Percentiles rank a stretch among this genome's conserved stretches.
phyloP scores from a whole-genome alignment of 2,888 invertebrate species.

The Anarsia innoxiella region DNA sequence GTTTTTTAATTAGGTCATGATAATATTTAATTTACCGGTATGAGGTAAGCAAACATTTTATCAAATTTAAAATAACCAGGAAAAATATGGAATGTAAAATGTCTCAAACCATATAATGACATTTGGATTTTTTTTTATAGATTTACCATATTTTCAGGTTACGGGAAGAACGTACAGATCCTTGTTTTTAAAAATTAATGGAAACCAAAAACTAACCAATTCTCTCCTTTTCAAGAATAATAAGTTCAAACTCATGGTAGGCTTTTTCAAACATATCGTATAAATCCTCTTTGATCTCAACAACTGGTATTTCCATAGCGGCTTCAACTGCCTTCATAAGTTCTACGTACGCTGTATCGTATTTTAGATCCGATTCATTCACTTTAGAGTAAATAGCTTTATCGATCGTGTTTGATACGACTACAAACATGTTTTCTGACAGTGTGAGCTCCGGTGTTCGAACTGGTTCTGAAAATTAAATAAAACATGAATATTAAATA shows the following conservation, averaged over 20 bases:
- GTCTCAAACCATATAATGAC: no score
- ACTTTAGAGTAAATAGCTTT: slow-evolving; percentile 48
- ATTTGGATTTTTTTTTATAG: no score
- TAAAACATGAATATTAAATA: background rate
- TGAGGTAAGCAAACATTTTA: no score
- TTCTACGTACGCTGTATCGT: slow-evolving; percentile 59
- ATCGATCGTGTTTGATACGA: slow-evolving; percentile 49
- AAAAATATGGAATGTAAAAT: no score
- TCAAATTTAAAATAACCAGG: no score
- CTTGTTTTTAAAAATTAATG: no score
- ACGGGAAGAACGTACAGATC: no score
- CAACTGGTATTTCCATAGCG: slow-evolving; percentile 62
- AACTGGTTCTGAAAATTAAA: slow-evolving; percentile 44
- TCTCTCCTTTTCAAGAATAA: slow-evolving; percentile 47
- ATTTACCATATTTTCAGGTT: no score
- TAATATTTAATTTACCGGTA: no score
- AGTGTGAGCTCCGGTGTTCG: slow-evolving; percentile 48
- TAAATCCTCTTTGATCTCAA: slow-evolving; percentile 47
- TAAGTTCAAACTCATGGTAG: slow-evolving; percentile 43
- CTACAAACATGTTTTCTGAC: slow-evolving; percentile 35
- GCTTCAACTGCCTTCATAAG: slow-evolving; percentile 47
- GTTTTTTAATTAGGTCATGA: no score
- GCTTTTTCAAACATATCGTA: slow-evolving; percentile 39
- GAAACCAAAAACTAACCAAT: slow-evolving; percentile 44
- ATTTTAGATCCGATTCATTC: slow-evolving; percentile 38